These are phyloP conservation scores for Malachius bipustulatus DNA, from an alignment of 2,888 invertebrate genomes.

Conservation along the genomic window DNA sequence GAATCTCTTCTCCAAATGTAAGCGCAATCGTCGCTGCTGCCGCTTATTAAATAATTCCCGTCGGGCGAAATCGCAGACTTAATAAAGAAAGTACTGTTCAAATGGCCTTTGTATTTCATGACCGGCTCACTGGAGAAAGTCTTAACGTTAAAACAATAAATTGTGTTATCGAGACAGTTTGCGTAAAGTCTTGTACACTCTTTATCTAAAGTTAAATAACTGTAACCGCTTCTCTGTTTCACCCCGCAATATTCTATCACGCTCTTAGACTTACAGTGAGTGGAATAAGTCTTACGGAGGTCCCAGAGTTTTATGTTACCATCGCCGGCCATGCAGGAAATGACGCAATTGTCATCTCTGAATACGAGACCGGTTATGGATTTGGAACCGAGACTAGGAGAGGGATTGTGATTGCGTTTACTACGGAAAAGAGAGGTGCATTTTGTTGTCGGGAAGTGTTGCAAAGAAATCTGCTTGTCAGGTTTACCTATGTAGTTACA, in stretches of 20 bases:
- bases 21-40: conserved; percentile 77
- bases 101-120: conserved; percentile 57
- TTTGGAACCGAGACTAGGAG: conserved; percentile 36
- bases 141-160: conserved; percentile 73
- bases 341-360: conserved; percentile 63
- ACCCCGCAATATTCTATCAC: conserved; percentile 62
- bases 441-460: conserved; percentile 40
- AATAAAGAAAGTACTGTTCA: conserved; percentile 73
- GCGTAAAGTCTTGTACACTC: conserved; percentile 61
- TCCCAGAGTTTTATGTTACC: conserved; percentile 72
- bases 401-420: conserved; percentile 25
- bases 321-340: conserved; percentile 81
- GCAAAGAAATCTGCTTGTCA: conserved; percentile 59
- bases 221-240: conserved; percentile 60
- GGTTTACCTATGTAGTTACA: conserved; percentile 41
- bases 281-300: conserved; percentile 61
- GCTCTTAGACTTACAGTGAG: conserved; percentile 59
- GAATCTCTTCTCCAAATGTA: conserved; percentile 71
- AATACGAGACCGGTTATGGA: conserved; percentile 77
- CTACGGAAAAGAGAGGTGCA: conserved; percentile 43
- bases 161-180: conserved; percentile 75
- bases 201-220: conserved; percentile 65
- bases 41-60: conserved; percentile 69
- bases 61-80: conserved; percentile 73
- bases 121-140: conserved; percentile 55